These are phyloP conservation scores for Ptychobarbus kaznakovi DNA, from an alignment of 2,797 vertebrate genomes.

Conservation along the genomic window DNA sequence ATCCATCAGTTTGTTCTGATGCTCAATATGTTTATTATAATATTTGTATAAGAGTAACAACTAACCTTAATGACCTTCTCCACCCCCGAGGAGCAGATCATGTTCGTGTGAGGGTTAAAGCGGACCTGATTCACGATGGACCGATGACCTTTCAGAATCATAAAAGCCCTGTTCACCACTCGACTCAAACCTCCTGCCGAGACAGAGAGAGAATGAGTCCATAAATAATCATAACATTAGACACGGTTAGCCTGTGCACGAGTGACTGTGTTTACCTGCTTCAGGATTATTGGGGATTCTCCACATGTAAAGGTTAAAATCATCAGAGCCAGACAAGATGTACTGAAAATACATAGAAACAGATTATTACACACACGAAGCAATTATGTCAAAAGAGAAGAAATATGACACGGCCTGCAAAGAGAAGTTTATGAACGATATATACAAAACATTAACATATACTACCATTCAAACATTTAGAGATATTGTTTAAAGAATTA, in stretches of 20 bases:
- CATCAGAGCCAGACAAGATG: conserved; percentile 97
- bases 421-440: not conserved
- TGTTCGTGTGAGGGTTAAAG: conserved; percentile 97
- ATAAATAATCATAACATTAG: conserved; percentile 5
- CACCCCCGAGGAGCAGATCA: conserved; percentile 99
- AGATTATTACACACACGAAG: not conserved
- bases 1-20: not conserved
- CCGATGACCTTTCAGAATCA: conserved; percentile 97
- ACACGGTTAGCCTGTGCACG: not conserved
- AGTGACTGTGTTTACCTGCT: conserved; percentile 79
- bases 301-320: conserved; percentile 99
- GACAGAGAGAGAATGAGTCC: not conserved
- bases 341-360: conserved; percentile 79
- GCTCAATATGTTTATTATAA: not conserved
- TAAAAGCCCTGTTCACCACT: conserved; percentile 97
- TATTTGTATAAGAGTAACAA: not conserved
- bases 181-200: conserved; percentile 88
- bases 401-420: not conserved
- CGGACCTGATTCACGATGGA: conserved; percentile 99
- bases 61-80: conserved; percentile 99
- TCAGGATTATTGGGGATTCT: conserved; percentile 95
- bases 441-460: too few species aligned
- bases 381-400: not conserved
- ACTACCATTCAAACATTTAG: too few species aligned
- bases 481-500: too few species aligned